Evolutionary conservation across 2,113 vertebrate genomes (phyloP).

Genomic region (Plecturocebus donacophilus): DNA sequence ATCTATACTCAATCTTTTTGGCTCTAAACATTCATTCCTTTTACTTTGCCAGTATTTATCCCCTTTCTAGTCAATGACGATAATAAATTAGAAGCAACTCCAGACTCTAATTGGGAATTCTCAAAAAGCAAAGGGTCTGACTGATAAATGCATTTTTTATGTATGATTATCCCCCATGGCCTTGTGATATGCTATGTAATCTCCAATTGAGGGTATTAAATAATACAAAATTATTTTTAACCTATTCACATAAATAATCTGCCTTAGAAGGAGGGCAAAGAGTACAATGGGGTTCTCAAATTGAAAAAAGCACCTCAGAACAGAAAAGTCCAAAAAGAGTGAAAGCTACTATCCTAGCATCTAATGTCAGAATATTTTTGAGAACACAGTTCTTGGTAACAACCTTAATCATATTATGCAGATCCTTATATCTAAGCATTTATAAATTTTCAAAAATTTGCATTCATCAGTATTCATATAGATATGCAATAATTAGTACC

Average conservation of each 20-base stretch:
- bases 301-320: background rate
- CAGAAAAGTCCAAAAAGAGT: background rate
- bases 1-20: background rate
- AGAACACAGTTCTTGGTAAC: background rate
- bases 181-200: background rate
- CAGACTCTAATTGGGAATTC: background rate
- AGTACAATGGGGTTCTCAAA: background rate
- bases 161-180: background rate
- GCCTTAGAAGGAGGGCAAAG: background rate
- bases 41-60: background rate
- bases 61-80: background rate
- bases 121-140: background rate
- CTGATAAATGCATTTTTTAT: slow-evolving; percentile 20
- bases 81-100: background rate
- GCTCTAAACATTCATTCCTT: background rate
- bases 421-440: background rate
- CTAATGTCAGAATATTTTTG: background rate
- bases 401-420: background rate
- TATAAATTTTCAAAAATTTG: background rate
- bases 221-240: background rate
- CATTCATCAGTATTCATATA: background rate
- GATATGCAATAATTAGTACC: background rate
- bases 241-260: background rate
- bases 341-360: background rate
- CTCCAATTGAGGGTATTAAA: background rate